These are phyloP conservation scores for Anguilla obscura DNA, from an alignment of 2,797 vertebrate genomes.

Conservation along the genomic window DNA sequence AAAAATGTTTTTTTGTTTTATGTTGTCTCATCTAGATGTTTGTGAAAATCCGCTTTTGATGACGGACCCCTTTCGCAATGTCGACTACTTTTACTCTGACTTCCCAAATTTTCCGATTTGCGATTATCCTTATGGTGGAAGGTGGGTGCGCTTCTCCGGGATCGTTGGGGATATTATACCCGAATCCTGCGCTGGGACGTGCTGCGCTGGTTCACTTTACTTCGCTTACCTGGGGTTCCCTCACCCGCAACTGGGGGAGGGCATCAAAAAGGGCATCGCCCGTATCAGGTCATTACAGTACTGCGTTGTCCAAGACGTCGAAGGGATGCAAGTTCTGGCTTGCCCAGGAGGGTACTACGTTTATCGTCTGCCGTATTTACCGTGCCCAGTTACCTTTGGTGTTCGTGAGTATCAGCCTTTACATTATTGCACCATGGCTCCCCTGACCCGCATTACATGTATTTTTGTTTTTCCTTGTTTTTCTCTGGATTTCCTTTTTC, in stretches of 20 bases:
- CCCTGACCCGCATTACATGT: not conserved
- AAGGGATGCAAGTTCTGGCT: not conserved
- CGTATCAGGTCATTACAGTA: not conserved
- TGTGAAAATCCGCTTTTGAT: slow-evolving; percentile 49
- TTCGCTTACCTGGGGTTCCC: not conserved
- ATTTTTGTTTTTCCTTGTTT: not conserved
- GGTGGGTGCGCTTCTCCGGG: slow-evolving; percentile 56
- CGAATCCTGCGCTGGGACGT: accelerated
- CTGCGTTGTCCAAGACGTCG: not conserved
- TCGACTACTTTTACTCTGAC: slow-evolving; percentile 12
- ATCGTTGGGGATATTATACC: slow-evolving; percentile 52
- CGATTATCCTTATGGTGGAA: not conserved
- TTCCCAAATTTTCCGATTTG: not conserved
- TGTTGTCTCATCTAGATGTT: slow-evolving; percentile 36
- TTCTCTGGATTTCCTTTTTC: slow-evolving; percentile 39
- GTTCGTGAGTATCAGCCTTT: not conserved
- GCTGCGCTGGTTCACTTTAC: not conserved
- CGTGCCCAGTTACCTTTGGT: not conserved
- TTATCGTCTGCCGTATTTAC: not conserved
- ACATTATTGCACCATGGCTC: not conserved
- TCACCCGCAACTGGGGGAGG: slow-evolving; percentile 23
- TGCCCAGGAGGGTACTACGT: not conserved
- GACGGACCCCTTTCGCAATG: slow-evolving; percentile 52
- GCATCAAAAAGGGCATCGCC: not conserved
- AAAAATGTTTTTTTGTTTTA: too few species aligned